Conservation (phyloP, 53 echinoderm and acorn worm species). For the Patiria pectinifera region DNA sequence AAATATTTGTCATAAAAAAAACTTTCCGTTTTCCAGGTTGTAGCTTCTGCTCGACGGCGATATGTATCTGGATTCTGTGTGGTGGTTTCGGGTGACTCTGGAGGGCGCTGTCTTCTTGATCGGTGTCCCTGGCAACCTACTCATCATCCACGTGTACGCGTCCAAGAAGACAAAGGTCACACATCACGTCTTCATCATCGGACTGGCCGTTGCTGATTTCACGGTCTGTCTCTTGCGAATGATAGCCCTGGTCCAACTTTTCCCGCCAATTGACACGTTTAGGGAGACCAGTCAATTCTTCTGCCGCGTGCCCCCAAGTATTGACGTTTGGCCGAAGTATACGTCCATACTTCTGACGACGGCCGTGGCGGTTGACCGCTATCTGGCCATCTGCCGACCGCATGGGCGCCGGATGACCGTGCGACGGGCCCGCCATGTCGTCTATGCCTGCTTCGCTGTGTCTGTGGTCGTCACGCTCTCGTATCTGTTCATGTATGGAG, state of each 20-base stretch:
- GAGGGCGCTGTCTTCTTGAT: conserved; percentile 21
- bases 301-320: conserved; percentile 5
- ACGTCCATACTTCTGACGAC: conserved; percentile 32
- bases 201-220: conserved; percentile 39
- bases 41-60: not conserved
- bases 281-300: conserved; percentile 19
- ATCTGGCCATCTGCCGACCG: conserved; percentile 50
- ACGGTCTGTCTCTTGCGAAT: conserved; percentile 15
- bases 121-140: conserved; percentile 37
- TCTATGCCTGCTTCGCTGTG: not conserved
- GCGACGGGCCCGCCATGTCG: conserved; percentile 8
- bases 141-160: conserved; percentile 35
- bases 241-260: conserved; percentile 3
- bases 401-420: not conserved
- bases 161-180: conserved; percentile 36
- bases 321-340: not conserved
- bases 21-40: not conserved
- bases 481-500: not conserved
- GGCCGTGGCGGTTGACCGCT: conserved; percentile 51
- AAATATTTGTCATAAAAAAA: not conserved
- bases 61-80: conserved; percentile 30
- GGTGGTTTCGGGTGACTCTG: conserved; percentile 41
- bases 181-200: conserved; percentile 44
- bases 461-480: not conserved
- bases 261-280: not conserved